These are phyloP conservation scores for Rotaria socialis DNA, from an alignment of 2,888 invertebrate species.

Conservation along the genomic window DNA sequence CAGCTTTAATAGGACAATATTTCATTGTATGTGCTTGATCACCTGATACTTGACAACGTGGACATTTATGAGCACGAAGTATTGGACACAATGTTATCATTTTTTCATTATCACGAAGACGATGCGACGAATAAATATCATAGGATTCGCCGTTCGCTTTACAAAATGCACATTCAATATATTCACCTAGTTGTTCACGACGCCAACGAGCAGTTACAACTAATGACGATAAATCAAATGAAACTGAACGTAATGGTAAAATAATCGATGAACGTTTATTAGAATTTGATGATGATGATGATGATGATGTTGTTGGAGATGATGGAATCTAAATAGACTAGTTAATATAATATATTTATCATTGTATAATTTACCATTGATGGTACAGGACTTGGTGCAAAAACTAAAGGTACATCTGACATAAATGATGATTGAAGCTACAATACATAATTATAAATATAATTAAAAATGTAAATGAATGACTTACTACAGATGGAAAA, in stretches of 20 bases:
- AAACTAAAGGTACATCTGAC: neutral
- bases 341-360: too few relatives aligned
- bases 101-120: conserved; percentile 27
- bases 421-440: neutral
- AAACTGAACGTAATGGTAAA: neutral
- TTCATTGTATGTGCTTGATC: conserved; percentile 18
- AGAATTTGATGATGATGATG: neutral
- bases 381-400: neutral
- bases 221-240: conserved; percentile 14
- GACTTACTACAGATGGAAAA: neutral
- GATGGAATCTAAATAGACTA: neutral
- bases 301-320: neutral
- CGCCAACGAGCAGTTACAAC: neutral
- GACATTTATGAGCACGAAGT: conserved; percentile 23
- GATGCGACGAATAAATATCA: neutral
- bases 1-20: conserved; percentile 20
- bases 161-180: conserved; percentile 18
- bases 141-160: neutral
- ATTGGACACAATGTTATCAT: neutral
- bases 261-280: neutral
- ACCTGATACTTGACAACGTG: neutral
- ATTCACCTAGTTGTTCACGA: neutral
- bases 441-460: too few relatives aligned
- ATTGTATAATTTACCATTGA: neutral
- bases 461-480: too few relatives aligned